Percentiles rank a stretch among this genome's conserved stretches.
Conservation (phyloP, 2,888 invertebrate genomes). For the Cataglyphis cursor region DNA sequence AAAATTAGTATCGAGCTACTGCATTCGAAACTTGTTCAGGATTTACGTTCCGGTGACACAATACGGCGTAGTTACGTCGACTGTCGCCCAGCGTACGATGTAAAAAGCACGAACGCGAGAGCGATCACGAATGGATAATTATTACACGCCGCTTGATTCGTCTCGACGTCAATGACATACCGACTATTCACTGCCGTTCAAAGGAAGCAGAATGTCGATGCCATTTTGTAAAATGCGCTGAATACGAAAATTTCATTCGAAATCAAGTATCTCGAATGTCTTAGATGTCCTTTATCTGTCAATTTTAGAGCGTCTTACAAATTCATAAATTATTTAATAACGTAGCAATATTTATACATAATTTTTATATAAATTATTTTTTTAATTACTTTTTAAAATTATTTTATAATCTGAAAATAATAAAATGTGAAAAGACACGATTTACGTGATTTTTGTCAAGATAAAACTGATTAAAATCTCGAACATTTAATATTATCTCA, state of each 20-base stretch:
- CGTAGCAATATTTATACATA: not conserved
- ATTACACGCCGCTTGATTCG: constrained; percentile 45
- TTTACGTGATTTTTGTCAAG: not conserved
- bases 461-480: not conserved
- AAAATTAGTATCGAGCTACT: constrained; percentile 50
- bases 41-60: constrained; percentile 43
- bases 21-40: constrained; percentile 34
- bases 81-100: not conserved
- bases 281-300: not conserved
- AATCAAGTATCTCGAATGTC: not conserved
- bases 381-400: not conserved
- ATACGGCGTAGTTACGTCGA: constrained; percentile 45
- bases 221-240: constrained; percentile 5
- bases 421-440: not conserved
- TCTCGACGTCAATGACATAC: constrained; percentile 28
- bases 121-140: constrained; percentile 43
- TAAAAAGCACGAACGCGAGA: constrained; percentile 25
- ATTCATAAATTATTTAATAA: not conserved
- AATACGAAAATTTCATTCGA: constrained; percentile 2
- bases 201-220: not conserved
- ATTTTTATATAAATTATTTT: not conserved
- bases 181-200: not conserved
- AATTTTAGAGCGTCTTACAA: not conserved
- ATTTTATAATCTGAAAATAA: not conserved
- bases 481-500: not conserved